Conservation (phyloP, 1,140 invertebrate species). For the Cotesia typhae region DNA sequence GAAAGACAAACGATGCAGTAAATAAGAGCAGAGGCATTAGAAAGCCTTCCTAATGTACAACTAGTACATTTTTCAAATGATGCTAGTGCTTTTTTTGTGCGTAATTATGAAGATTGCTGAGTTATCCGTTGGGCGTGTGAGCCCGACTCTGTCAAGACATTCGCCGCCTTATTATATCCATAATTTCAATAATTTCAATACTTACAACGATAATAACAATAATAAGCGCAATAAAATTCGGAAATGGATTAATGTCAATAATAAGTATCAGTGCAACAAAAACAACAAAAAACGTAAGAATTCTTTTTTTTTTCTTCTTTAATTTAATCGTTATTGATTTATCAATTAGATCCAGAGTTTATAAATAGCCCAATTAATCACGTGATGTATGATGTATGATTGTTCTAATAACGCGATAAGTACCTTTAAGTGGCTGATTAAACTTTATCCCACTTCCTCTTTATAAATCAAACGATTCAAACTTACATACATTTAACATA, state of each 20-base stretch:
- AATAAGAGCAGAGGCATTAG: constrained; percentile 15
- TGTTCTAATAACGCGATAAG: constrained; percentile 12
- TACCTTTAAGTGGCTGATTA: constrained; percentile 25
- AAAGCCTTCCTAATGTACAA: neutral
- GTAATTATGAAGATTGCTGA: constrained; percentile 67
- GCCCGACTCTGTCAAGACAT: constrained; percentile 45
- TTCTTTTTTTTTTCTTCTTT: neutral
- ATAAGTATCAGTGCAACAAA: constrained; percentile 37
- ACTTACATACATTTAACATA: neutral
- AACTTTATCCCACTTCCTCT: constrained; percentile 11
- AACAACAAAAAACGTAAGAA: constrained; percentile 52
- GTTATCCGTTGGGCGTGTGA: constrained; percentile 57
- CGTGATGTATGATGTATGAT: neutral
- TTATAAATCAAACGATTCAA: neutral
- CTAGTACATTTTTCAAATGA: constrained; percentile 44
- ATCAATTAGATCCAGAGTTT: neutral
- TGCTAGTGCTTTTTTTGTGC: constrained; percentile 64
- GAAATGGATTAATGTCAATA: constrained; percentile 35
- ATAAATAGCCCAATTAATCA: neutral
- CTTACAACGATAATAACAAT: constrained; percentile 41
- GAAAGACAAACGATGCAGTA: constrained; percentile 5
- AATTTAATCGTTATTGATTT: neutral
- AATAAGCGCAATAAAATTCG: constrained; percentile 42
- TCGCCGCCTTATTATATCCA: constrained; percentile 39
- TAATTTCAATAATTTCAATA: constrained; percentile 39